phyloP scores from a whole-genome alignment of 2,888 invertebrate species.

The Macaria liturata region DNA sequence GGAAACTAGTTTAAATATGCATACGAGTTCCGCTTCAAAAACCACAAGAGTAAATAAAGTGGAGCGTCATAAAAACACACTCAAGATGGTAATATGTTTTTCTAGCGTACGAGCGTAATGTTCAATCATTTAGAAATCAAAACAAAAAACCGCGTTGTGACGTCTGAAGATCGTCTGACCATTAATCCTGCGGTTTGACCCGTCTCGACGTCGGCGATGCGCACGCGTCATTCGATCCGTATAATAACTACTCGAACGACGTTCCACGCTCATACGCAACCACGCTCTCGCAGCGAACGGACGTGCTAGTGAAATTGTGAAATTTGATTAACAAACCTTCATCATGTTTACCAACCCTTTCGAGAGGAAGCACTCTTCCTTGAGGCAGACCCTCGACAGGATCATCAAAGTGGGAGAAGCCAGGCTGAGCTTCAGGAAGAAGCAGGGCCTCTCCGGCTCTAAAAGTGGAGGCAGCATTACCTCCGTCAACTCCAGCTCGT shows the following conservation, averaged over 20 bases:
- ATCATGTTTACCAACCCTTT: slow-evolving; percentile 88
- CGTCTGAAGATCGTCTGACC: slow-evolving; percentile 39
- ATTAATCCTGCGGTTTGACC: slow-evolving; percentile 54
- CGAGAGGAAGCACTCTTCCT: slow-evolving; percentile 86
- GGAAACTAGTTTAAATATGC: slow-evolving; percentile 1
- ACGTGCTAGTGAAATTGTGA: slow-evolving; percentile 46
- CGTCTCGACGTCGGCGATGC: slow-evolving; percentile 22
- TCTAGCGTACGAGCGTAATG: slow-evolving; percentile 26
- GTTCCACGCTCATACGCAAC: slow-evolving; percentile 44
- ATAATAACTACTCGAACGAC: slow-evolving; percentile 54
- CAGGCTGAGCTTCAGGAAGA: slow-evolving; percentile 65
- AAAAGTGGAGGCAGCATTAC: slow-evolving; percentile 59
- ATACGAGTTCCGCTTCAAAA: slow-evolving; percentile 10
- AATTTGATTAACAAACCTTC: slow-evolving; percentile 16
- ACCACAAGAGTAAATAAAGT: slow-evolving; percentile 12
- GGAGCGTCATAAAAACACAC: slow-evolving; percentile 24
- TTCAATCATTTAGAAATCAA: slow-evolving; percentile 39
- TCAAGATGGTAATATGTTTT: slow-evolving; percentile 25
- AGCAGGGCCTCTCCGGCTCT: slow-evolving; percentile 45
- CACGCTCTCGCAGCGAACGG: slow-evolving; percentile 42
- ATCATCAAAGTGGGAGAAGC: slow-evolving; percentile 76
- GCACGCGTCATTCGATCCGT: slow-evolving; percentile 40
- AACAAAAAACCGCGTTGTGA: slow-evolving; percentile 46
- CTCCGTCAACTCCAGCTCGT: slow-evolving; percentile 57
- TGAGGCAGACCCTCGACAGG: slow-evolving; percentile 86